phyloP scores from a whole-genome alignment of 2,888 invertebrate genomes.

The Cheilosia variabilis region DNA sequence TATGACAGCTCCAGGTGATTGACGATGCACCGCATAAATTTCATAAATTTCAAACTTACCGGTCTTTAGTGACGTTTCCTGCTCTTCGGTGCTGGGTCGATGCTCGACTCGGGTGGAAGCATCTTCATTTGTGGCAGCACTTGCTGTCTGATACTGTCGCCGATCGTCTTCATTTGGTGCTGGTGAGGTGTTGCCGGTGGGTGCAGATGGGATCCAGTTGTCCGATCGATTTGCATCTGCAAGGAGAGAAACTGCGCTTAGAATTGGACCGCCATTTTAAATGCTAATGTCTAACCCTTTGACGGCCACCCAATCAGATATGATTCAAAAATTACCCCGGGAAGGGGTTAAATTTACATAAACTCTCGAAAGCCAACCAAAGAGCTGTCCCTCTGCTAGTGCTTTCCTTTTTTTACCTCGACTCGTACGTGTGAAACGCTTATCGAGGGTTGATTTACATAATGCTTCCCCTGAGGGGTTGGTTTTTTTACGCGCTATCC shows the following conservation, averaged over 20 bases:
- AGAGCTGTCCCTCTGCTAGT: background rate
- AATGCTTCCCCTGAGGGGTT: conserved; percentile 76
- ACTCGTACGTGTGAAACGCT: conserved; percentile 55
- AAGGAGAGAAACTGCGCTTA: background rate
- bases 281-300: conserved; percentile 40
- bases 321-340: background rate
- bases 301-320: conserved; percentile 57
- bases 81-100: conserved; percentile 33
- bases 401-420: conserved; percentile 6
- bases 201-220: conserved; percentile 34
- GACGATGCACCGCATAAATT: conserved; percentile 27
- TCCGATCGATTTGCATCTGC: conserved; percentile 48
- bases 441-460: conserved; percentile 76
- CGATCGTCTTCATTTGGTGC: conserved; percentile 17
- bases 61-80: conserved; percentile 11
- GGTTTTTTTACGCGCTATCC: conserved; percentile 73
- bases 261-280: conserved; percentile 51
- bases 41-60: conserved; percentile 42
- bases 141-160: conserved; percentile 10
- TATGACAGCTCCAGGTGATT: conserved; percentile 65
- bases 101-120: conserved; percentile 26
- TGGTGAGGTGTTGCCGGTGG: conserved; percentile 3
- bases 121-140: conserved; percentile 40
- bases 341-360: conserved; percentile 77
- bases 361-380: conserved; percentile 39